phyloP scores from a whole-genome alignment of 2,113 vertebrate genomes.

The Psilopogon haemacephalus region DNA sequence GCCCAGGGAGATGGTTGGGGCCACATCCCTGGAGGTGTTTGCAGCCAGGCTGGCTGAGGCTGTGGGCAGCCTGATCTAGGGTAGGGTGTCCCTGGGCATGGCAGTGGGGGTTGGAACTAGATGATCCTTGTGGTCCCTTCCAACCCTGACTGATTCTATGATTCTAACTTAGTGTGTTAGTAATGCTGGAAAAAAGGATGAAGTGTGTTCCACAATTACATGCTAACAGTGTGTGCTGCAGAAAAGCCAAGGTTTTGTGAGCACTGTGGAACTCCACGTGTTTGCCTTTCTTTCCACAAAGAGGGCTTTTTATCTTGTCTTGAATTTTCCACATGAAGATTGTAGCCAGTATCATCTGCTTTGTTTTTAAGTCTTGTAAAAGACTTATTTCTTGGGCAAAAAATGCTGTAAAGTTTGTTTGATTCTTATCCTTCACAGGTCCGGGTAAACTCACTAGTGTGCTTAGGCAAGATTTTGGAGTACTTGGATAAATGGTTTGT shows the following conservation, averaged over 20 bases:
- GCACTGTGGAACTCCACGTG: not conserved
- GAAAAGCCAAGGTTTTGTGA: not conserved
- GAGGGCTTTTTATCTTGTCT: not conserved
- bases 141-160: too few species aligned
- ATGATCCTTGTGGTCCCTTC: too few species aligned
- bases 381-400: not conserved
- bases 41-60: too few species aligned
- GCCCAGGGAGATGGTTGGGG: too few species aligned
- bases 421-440: slow-evolving; percentile 78
- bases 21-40: too few species aligned
- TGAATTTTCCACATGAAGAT: not conserved
- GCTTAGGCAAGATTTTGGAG: slow-evolving; percentile 96
- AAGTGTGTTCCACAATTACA: not conserved
- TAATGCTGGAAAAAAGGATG: not conserved
- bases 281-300: not conserved
- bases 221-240: not conserved
- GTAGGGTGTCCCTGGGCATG: too few species aligned
- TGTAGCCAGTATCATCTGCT: not conserved
- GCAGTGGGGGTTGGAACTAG: too few species aligned
- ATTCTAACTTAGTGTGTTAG: not conserved
- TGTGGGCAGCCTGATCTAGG: too few species aligned
- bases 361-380: not conserved
- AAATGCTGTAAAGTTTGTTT: not conserved
- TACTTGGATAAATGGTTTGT: slow-evolving; percentile 99
- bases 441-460: slow-evolving; percentile 96